These are phyloP conservation scores for Amphiura filiformis DNA, from an alignment of 35 echinoderm and acorn worm genomes.

Conservation along the genomic window DNA sequence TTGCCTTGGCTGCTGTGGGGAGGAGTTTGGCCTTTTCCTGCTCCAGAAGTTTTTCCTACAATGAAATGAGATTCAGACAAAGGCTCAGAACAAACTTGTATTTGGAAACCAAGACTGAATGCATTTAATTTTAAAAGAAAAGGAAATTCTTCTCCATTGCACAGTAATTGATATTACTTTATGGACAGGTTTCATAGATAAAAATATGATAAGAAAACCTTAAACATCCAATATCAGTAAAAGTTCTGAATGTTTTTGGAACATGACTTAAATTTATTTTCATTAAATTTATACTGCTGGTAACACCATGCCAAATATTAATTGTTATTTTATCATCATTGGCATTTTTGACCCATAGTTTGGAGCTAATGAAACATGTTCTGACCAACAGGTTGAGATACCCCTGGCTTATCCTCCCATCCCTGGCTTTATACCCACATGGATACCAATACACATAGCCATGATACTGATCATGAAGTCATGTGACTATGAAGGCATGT, in stretches of 20 bases:
- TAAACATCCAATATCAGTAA: background rate
- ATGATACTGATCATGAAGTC: background rate
- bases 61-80: background rate
- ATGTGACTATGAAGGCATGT: too few species aligned
- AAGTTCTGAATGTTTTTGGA: background rate
- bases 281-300: too few species aligned
- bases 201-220: background rate
- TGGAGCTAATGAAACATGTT: too few species aligned
- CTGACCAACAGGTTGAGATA: too few species aligned
- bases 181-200: background rate
- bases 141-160: too few species aligned
- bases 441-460: background rate
- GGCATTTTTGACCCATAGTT: too few species aligned
- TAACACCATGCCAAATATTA: too few species aligned
- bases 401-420: too few species aligned
- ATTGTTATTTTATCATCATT: too few species aligned
- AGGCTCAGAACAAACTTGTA: too few species aligned
- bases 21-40: conserved; percentile 57
- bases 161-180: background rate
- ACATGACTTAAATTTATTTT: too few species aligned
- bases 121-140: too few species aligned
- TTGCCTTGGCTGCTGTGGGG: conserved; percentile 77
- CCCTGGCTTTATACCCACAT: background rate
- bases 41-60: conserved; percentile 72
- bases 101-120: background rate